Evolutionary conservation across 1,140 invertebrate species (phyloP).

Genomic region (Mactra quadrangularis): DNA sequence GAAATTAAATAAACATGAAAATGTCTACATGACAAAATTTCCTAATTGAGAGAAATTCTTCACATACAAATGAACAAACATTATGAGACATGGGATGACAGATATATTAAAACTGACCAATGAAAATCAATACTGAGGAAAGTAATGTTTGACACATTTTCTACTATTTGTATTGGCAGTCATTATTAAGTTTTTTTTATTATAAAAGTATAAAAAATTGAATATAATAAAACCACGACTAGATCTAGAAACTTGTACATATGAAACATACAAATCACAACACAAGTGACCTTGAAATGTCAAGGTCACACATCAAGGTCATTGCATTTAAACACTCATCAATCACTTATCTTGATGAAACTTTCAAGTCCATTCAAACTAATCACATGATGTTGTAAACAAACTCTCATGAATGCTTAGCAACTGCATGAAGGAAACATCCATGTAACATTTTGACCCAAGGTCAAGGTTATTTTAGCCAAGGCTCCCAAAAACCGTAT

Average conservation of each 20-base stretch:
- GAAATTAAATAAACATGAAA: too few species aligned
- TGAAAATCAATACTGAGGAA: constrained; percentile 10
- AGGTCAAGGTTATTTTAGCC: constrained; percentile 13
- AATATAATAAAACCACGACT: constrained; percentile 32
- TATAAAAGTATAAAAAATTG: constrained; percentile 58
- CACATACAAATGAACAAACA: background rate
- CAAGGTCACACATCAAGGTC: background rate
- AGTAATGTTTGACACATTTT: background rate
- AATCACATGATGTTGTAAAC: background rate
- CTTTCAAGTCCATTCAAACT: background rate
- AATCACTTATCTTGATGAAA: background rate
- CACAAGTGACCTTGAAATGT: background rate
- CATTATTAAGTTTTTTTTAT: constrained; percentile 54
- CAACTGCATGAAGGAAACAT: constrained; percentile 8
- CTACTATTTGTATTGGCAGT: constrained; percentile 32
- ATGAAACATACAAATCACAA: constrained; percentile 4
- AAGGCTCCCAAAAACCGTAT: background rate
- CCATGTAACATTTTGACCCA: background rate
- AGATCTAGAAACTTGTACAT: constrained; percentile 52
- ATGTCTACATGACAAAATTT: too few species aligned
- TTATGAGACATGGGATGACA: background rate
- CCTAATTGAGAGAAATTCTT: too few species aligned
- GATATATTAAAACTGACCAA: background rate
- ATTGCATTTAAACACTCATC: background rate
- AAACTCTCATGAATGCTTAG: constrained; percentile 29